A percentile compares a stretch with the other conserved stretches of the same genome.
phyloP scores from a whole-genome alignment of 2,888 invertebrate genomes.

The Chalcis sispes region DNA sequence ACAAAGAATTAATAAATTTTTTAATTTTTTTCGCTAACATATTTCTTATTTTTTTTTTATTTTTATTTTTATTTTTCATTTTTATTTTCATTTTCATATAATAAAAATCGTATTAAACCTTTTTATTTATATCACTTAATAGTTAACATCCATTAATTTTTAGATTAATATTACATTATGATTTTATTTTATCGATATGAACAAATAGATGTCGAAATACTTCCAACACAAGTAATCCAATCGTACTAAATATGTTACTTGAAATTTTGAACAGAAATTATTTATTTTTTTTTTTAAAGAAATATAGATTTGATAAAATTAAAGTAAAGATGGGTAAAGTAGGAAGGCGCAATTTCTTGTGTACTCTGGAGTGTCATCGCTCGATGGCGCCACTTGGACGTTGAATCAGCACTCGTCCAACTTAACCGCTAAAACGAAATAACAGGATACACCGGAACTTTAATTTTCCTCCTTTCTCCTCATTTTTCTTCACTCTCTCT shows the following conservation, averaged over 20 bases:
- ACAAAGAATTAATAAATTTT: constrained; percentile 44
- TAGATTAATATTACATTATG: no score
- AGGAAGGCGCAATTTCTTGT: background rate
- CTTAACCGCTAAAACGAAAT: background rate
- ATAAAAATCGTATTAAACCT: background rate
- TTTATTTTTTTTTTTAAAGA: no score
- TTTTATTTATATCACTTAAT: background rate
- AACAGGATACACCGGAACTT: no score
- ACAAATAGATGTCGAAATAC: no score
- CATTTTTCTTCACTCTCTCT: background rate
- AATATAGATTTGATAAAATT: no score
- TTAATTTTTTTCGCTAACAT: constrained; percentile 12
- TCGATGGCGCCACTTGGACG: background rate
- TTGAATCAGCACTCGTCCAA: background rate
- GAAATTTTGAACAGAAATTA: no score
- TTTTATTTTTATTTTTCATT: background rate
- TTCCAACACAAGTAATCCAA: no score
- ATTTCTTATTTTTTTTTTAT: background rate
- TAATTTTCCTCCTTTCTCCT: no score
- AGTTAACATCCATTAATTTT: no score
- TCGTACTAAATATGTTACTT: no score
- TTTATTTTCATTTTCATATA: background rate
- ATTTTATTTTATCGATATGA: no score
- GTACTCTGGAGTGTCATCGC: background rate
- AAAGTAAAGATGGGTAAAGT: background rate